Percentiles rank a stretch among this genome's conserved stretches.
These are phyloP conservation scores for Butorides virescens DNA, from an alignment of 2,113 vertebrate genomes.

Conservation along the genomic window DNA sequence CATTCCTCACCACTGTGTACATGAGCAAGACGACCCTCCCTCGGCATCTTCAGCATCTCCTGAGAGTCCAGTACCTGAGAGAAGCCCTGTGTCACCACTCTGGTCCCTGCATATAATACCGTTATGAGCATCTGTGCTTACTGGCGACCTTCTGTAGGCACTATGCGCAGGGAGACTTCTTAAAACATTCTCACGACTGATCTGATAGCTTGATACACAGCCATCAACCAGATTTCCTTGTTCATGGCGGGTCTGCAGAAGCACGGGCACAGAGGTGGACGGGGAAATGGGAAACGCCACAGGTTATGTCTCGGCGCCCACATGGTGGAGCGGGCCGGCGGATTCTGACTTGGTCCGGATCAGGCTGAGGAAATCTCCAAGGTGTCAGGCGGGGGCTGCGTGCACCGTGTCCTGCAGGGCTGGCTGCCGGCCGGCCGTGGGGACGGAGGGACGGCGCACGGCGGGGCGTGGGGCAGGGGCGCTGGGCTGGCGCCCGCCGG, in stretches of 20 bases:
- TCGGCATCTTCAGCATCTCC: neutral
- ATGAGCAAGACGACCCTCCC: neutral
- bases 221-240: accelerated
- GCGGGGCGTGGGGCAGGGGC: neutral
- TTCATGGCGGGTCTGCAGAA: neutral
- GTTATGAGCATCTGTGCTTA: accelerated
- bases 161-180: neutral
- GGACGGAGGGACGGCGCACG: neutral
- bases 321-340: neutral
- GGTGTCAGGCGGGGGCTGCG: neutral
- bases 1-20: neutral
- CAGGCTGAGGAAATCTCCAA: neutral
- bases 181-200: accelerated
- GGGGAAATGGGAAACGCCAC: neutral
- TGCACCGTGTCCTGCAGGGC: neutral
- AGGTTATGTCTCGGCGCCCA: accelerated
- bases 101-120: accelerated
- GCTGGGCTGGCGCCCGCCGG: neutral
- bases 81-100: neutral
- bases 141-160: neutral
- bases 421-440: too few species aligned
- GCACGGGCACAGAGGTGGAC: neutral
- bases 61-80: neutral
- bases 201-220: accelerated
- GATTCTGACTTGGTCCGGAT: accelerated